Evolutionary conservation across 2,113 vertebrate species (phyloP).

Genomic region (Cryptotis parvus): DNA sequence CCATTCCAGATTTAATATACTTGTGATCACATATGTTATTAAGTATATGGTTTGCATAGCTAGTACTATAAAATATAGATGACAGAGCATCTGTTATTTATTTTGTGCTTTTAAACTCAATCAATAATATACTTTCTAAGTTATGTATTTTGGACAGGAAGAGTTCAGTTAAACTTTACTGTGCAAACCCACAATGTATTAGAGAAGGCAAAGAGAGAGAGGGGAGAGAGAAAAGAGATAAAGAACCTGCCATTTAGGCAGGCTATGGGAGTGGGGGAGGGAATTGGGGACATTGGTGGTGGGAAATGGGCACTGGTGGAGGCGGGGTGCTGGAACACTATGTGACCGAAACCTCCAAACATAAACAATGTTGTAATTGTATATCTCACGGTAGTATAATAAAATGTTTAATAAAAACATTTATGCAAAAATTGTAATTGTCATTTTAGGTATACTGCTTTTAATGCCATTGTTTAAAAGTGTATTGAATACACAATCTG

Average conservation of each 20-base stretch:
- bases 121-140: background rate
- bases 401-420: too few relatives aligned
- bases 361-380: too few relatives aligned
- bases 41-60: background rate
- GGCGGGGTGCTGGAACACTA: too few relatives aligned
- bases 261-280: too few relatives aligned
- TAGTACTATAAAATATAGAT: background rate
- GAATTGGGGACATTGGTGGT: too few relatives aligned
- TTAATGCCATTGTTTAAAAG: constrained; percentile 59
- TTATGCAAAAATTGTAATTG: background rate
- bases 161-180: constrained; percentile 23
- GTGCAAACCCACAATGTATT: too few relatives aligned
- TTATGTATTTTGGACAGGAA: background rate
- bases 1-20: background rate
- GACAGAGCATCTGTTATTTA: constrained; percentile 12
- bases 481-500: constrained; percentile 46
- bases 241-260: too few relatives aligned
- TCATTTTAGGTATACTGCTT: constrained; percentile 48
- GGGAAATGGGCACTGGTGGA: too few relatives aligned
- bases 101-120: constrained; percentile 18
- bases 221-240: too few relatives aligned
- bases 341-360: too few relatives aligned
- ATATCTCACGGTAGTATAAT: too few relatives aligned
- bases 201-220: too few relatives aligned
- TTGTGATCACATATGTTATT: background rate